Evolutionary conservation across 2,113 vertebrate genomes (phyloP).

Genomic region (Xenus cinereus): DNA sequence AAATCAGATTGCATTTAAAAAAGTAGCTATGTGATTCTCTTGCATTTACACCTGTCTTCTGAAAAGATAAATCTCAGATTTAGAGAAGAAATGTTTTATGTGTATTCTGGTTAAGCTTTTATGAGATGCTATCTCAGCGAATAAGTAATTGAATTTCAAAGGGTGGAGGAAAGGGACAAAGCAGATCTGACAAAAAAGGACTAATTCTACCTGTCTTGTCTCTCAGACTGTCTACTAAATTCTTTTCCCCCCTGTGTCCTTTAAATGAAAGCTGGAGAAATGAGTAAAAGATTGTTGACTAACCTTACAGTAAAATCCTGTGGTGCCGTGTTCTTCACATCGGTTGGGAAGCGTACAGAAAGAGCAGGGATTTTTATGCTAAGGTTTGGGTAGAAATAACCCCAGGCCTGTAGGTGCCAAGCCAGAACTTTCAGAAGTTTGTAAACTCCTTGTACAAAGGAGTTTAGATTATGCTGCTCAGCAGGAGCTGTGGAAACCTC

Average conservation of each 20-base stretch:
- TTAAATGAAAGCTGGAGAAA: neutral
- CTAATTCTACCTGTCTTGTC: slow-evolving; percentile 24
- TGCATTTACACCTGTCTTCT: neutral
- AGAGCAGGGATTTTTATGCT: neutral
- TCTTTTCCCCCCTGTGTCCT: neutral
- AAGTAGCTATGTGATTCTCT: neutral
- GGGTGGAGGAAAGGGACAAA: neutral
- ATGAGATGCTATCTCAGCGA: slow-evolving; percentile 37
- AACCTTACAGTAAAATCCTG: neutral
- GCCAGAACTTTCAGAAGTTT: neutral
- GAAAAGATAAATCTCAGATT: neutral
- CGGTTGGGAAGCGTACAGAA: neutral
- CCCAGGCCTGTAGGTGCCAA: neutral
- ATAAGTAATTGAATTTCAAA: slow-evolving; percentile 33
- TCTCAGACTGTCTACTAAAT: neutral
- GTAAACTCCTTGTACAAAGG: neutral
- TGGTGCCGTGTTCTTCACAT: neutral
- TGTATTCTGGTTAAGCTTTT: slow-evolving; percentile 65
- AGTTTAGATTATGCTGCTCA: neutral
- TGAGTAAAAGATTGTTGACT: neutral
- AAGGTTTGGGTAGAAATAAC: neutral
- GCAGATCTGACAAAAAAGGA: slow-evolving; percentile 18
- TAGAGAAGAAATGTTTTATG: slow-evolving; percentile 36
- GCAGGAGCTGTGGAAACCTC: neutral
- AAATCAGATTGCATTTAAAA: neutral